These are phyloP conservation scores for Empis livida DNA, from an alignment of 2,888 invertebrate species.

Conservation along the genomic window DNA sequence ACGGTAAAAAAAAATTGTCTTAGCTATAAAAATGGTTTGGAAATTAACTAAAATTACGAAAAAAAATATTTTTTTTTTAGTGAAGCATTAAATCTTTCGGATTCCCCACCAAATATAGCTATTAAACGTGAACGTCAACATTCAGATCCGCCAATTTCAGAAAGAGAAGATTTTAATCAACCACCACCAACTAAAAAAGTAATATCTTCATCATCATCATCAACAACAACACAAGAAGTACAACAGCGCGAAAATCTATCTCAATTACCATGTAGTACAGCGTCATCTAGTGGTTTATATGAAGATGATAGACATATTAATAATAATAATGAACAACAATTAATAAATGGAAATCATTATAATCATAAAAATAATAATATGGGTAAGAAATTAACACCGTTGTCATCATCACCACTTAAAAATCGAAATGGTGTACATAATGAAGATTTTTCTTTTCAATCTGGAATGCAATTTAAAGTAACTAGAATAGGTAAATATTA, in stretches of 20 bases:
- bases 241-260: neutral
- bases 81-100: conserved; percentile 74
- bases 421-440: conserved; percentile 4
- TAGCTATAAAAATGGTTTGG: neutral
- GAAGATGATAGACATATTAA: conserved; percentile 7
- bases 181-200: conserved; percentile 5
- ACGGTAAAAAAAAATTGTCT: conserved; percentile 22
- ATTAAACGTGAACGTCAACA: conserved; percentile 40
- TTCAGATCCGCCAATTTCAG: neutral
- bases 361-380: conserved; percentile 12
- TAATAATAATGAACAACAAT: conserved; percentile 9
- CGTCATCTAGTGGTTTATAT: neutral
- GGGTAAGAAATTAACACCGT: conserved; percentile 18
- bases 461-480: conserved; percentile 58
- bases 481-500: conserved; percentile 58
- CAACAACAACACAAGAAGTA: conserved; percentile 1
- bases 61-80: conserved; percentile 23
- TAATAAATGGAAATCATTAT: conserved; percentile 7
- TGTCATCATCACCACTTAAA: conserved; percentile 12
- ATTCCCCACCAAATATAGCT: conserved; percentile 41
- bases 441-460: conserved; percentile 16
- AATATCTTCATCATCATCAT: conserved; percentile 2
- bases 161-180: neutral
- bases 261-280: neutral
- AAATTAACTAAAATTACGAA: neutral